Evolutionary conservation across 1,140 invertebrate genomes (phyloP).

Genomic region (Archivesica marissinica): DNA sequence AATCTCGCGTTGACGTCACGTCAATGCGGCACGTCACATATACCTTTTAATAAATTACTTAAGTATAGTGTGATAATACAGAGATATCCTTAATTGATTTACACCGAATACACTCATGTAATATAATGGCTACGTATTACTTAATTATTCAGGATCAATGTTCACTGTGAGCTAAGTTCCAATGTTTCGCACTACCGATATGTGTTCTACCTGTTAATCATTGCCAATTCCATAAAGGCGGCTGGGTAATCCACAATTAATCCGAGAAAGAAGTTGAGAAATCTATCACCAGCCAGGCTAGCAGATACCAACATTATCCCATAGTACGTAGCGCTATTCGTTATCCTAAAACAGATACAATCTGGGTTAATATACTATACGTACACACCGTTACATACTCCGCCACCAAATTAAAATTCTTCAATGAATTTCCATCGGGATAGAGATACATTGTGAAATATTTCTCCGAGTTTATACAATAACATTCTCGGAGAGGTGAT

Average conservation of each 20-base stretch:
- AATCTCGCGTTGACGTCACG: no score
- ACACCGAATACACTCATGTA: no score
- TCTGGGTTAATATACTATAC: neutral
- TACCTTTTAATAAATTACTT: no score
- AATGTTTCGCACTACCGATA: neutral
- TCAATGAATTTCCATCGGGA: no score
- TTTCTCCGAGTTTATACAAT: no score
- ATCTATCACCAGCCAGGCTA: conserved; percentile 69
- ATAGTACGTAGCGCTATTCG: conserved; percentile 86
- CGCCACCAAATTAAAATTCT: no score
- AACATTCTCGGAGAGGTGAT: no score
- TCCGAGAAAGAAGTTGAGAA: conserved; percentile 71
- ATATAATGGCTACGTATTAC: neutral
- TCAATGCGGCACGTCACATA: no score
- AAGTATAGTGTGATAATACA: no score
- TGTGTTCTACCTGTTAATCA: conserved; percentile 52
- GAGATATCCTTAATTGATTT: no score
- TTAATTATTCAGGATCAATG: neutral
- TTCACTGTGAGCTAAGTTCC: neutral
- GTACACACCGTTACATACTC: no score
- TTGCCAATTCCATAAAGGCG: conserved; percentile 46
- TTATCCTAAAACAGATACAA: conserved; percentile 86
- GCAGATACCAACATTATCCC: conserved; percentile 86
- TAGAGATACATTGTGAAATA: no score
- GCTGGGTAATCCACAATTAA: conserved; percentile 91